Evolutionary conservation across 2,888 invertebrate genomes (phyloP), one percentile per base, ranked within the genome.

Genomic region (Melolontha melolontha): DNA sequence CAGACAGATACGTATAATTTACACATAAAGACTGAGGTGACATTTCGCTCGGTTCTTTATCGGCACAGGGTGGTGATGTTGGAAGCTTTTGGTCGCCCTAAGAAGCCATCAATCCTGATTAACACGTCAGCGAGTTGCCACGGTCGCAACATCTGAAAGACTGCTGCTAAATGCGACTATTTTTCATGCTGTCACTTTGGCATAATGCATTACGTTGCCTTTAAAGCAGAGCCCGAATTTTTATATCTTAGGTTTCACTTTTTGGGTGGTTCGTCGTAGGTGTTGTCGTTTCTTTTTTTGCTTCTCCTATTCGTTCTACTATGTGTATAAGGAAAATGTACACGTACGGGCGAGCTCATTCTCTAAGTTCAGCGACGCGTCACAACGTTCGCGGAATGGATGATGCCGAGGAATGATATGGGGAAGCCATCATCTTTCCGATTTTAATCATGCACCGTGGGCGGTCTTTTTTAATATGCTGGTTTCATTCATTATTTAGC

Each of bases 171-270:
- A 77, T 75, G 77, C 73, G 79, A 77, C 79, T 77, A 81, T 81
- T 80, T 81, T 79, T 81, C 80, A 80, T 80, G 71, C 79, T 79
- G 80, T 80, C 80, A 72, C 72, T 62, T 62, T 68, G 64, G 68
- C 76, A 77, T 78, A 78, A 79, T 78, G 75, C 77, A 75, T 77
- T 75, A 75, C 73, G 74, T 75, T 76, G 47, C 47, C 47, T 62
- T 16, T 17, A 39, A 11, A 47, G 34, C 16, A 47, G 27, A 47
- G 47, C 47, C 44, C 17, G 34, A 62, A 62, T 62, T 62, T 62
- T 62, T 47, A 27, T 47, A 47, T 47, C 59, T 62, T 62, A 39
- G 16, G 39, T 62, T 62, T 34, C 59, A 62, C 34, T 47, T 62
- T 62, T 62, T 34, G 42, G 59, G 59, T 59, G 44, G 59, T 47